Percentiles rank a stretch among this genome's conserved stretches.
Conservation (phyloP, 2,888 invertebrate species). For the Cristatella mucedo region DNA sequence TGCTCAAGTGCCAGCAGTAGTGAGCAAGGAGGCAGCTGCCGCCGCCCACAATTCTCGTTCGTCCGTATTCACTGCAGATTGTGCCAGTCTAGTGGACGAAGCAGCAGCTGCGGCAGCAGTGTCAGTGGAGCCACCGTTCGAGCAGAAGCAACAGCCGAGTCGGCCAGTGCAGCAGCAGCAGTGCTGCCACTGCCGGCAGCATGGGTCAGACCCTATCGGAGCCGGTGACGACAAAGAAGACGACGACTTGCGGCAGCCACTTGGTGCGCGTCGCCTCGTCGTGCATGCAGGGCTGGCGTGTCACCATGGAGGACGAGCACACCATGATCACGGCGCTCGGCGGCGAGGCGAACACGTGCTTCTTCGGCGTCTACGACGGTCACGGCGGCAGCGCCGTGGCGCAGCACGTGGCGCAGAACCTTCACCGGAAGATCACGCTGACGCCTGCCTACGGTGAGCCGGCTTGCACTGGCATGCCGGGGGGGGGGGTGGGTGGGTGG, state of each 20-base stretch:
- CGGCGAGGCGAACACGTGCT: constrained; percentile 78
- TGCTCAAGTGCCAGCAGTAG: too few species aligned
- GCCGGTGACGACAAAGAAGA: constrained; percentile 61
- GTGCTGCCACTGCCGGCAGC: background rate
- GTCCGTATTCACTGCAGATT: too few species aligned
- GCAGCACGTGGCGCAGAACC: constrained; percentile 80
- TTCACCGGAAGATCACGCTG: constrained; percentile 75
- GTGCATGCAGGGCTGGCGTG: constrained; percentile 98
- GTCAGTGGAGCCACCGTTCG: too few species aligned
- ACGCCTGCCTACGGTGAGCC: constrained; percentile 54
- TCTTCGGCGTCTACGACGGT: constrained; percentile 92
- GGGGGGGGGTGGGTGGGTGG: too few species aligned
- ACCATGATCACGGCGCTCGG: constrained; percentile 68
- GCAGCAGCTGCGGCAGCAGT: too few species aligned
- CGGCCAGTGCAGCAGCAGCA: too few species aligned
- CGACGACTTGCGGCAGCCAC: constrained; percentile 31
- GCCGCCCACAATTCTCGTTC: too few species aligned
- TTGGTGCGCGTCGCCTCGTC: constrained; percentile 69
- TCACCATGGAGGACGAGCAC: constrained; percentile 96
- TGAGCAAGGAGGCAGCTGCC: too few species aligned
- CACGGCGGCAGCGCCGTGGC: constrained; percentile 83
- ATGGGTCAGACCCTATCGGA: constrained; percentile 98
- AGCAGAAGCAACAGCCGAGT: too few species aligned
- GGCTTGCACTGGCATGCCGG: too few species aligned
- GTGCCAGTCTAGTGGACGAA: too few species aligned